Evolutionary conservation across 2,888 invertebrate species (phyloP), one percentile per base, ranked within the genome.

Genomic region (Dascillus cervinus): DNA sequence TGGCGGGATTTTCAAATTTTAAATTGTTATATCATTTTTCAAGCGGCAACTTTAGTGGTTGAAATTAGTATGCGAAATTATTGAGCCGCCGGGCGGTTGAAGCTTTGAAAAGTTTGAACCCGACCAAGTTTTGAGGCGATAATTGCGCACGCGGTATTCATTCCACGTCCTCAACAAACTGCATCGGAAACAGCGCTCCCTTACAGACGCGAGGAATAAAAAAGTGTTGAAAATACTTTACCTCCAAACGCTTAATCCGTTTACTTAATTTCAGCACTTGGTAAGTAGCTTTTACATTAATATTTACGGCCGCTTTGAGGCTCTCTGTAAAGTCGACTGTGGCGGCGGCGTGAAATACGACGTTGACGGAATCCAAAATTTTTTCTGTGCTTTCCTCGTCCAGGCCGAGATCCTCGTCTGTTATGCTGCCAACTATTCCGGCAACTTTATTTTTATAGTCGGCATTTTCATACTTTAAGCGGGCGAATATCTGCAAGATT

Each of bases 301-400:
- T 80, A 37, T 77, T 73, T 20, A 81, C 72, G 1, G 86, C 82
- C 3, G 74, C 62, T 64, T 77, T 77, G 6, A 87, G 65, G 39
- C 77, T 77, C 56, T 86, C 86, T 57, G 85, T 82, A 56, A 87
- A 86, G 29, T 70, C 58, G 1, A 73, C 70, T 1, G 73, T 74
- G 0, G 73, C 74, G 1, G 73, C 74, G 34, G 70, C 69, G 43
- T 75, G 73, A 43, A 73, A 73, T 1, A 75, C 68, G 27, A 74
- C 60, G 31, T 64, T 54, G 2, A 57, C 50, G 60, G 62, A 33
- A 17, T 17, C 17, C 5, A 17, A 6, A 6, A 17, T 17, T 4
- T 17, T 6, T 17, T 17, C 5, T 17, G 8, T 17, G 17, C 8
- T 8, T 17, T 17, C 5, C 4, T 6, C 4, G 4, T 17, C 8